phyloP scores from a whole-genome alignment of 2,113 vertebrate genomes.

The Oryzias javanicus region DNA sequence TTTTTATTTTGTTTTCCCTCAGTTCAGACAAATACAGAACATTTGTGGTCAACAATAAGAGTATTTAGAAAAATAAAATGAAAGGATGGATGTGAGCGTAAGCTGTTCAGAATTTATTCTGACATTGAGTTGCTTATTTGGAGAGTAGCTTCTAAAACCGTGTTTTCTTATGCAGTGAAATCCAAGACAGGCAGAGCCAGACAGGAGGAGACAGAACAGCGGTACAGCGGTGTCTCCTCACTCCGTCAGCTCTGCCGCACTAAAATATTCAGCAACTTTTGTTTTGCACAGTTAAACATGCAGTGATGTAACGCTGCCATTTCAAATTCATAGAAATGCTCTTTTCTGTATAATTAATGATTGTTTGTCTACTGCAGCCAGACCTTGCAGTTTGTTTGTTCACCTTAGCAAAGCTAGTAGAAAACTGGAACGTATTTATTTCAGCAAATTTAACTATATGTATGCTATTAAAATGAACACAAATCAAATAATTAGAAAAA shows the following conservation, averaged over 20 bases:
- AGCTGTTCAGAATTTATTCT: conserved; percentile 18
- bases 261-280: conserved; percentile 81
- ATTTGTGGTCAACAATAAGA: too few relatives aligned
- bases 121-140: conserved; percentile 18
- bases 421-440: not conserved
- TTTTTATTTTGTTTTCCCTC: too few relatives aligned
- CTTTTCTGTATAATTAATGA: conserved; percentile 72
- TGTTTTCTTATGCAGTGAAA: conserved; percentile 31
- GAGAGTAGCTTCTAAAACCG: conserved; percentile 5
- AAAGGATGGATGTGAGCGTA: conserved; percentile 25
- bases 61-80: conserved; percentile 11
- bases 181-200: conserved; percentile 41
- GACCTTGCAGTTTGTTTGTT: conserved; percentile 19
- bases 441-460: too few relatives aligned
- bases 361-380: conserved; percentile 32
- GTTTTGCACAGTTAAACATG: conserved; percentile 79
- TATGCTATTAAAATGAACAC: not conserved
- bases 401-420: conserved; percentile 6
- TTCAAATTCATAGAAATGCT: conserved; percentile 61
- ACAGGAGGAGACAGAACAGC: conserved; percentile 47
- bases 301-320: conserved; percentile 78
- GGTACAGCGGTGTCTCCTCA: conserved; percentile 41
- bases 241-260: conserved; percentile 44
- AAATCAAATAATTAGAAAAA: not conserved
- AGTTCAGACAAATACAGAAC: too few relatives aligned